These are phyloP conservation scores for Helleia helle DNA, from an alignment of 2,888 invertebrate species.

Conservation along the genomic window DNA sequence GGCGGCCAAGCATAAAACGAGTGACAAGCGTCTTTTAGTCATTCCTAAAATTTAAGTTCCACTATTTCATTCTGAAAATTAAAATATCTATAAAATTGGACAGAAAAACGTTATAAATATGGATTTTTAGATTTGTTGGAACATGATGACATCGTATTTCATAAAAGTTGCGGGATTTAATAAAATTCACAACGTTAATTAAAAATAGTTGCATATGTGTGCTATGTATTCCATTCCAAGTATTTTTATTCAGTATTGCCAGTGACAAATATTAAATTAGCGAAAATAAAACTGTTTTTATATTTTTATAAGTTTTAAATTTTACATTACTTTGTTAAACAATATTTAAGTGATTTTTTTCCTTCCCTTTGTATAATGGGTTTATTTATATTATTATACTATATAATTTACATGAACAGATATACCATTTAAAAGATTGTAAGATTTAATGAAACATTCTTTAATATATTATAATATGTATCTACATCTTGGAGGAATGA, in stretches of 20 bases:
- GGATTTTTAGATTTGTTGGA: conserved; percentile 50
- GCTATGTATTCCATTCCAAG: conserved; percentile 19
- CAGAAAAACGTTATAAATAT: conserved; percentile 45
- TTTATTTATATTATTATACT: too few species aligned
- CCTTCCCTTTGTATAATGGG: too few species aligned
- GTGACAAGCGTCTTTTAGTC: conserved; percentile 56
- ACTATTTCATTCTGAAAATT: conserved; percentile 47
- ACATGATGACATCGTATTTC: conserved; percentile 50
- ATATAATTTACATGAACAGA: too few species aligned
- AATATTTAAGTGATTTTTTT: too few species aligned
- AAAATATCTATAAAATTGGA: conserved; percentile 58
- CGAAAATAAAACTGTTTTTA: too few species aligned
- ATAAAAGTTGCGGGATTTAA: conserved; percentile 36
- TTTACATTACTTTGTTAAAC: too few species aligned
- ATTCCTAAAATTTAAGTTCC: conserved; percentile 45
- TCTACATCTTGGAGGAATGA: too few species aligned
- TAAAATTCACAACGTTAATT: conserved; percentile 25
- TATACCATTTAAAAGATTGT: not conserved
- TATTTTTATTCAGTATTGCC: not conserved
- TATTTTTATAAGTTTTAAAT: too few species aligned
- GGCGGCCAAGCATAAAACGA: conserved; percentile 63
- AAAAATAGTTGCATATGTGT: conserved; percentile 20
- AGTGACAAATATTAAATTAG: too few species aligned
- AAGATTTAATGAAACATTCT: too few species aligned
- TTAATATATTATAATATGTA: too few species aligned